These are phyloP conservation scores for Cynopterus brachyotis DNA, from an alignment of 2,113 vertebrate species.

Conservation along the genomic window DNA sequence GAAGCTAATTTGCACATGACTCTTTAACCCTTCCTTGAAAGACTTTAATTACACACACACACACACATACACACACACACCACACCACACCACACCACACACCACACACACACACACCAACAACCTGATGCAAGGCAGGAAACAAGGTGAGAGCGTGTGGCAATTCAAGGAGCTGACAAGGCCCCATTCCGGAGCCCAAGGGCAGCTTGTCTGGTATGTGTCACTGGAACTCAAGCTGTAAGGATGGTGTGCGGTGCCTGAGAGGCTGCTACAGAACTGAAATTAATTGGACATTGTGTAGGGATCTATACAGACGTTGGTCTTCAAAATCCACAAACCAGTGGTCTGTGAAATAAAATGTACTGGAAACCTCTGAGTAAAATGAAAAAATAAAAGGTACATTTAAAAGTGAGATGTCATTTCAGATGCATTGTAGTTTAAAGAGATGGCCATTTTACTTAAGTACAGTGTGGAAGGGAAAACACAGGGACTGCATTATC, in stretches of 20 bases:
- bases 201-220: not conserved
- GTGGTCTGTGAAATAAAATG: constrained; percentile 70
- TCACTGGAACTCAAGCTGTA: not conserved
- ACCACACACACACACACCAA: not conserved
- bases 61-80: not conserved
- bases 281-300: constrained; percentile 32
- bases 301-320: constrained; percentile 13
- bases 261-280: not conserved
- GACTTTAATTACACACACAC: not conserved
- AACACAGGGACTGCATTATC: not conserved
- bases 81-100: not conserved
- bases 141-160: not conserved
- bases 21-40: constrained; percentile 34
- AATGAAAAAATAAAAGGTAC: not conserved
- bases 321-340: constrained; percentile 42
- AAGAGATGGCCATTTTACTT: not conserved
- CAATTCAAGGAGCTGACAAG: not conserved
- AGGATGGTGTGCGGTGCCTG: not conserved
- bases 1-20: not conserved
- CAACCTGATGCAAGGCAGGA: not conserved
- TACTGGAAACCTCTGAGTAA: constrained; percentile 69
- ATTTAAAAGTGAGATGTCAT: not conserved
- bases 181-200: not conserved
- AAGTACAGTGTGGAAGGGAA: not conserved
- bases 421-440: not conserved